Evolutionary conservation across 1,140 invertebrate species (phyloP), one percentile per base, ranked within the genome.

Genomic region (Drosophila willistoni): DNA sequence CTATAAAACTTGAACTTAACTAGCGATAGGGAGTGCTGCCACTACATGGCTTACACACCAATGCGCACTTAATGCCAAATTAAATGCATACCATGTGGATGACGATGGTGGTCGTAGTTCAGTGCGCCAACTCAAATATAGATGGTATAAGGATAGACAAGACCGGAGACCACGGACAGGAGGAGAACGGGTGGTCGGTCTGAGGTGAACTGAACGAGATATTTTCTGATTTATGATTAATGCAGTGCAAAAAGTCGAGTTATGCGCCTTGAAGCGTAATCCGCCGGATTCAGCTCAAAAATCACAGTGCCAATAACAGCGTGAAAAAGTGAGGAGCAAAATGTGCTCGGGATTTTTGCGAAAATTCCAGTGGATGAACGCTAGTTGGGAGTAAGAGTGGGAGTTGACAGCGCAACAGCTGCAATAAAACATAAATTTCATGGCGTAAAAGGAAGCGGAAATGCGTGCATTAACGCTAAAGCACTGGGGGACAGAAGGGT

Each of bases 341-440:
- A 42, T 29, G 29, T 29, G 29, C 29, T 29, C 29, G 29, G 29
- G 29, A 29, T 29, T 29, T 29, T 29, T 29, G 29, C 29, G 29
- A 29, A 29, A 29, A 29, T 29, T 29, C 29, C 7, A 29, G 29
- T 29, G 29, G 29, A 29, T 5, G 29, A 29, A 12, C 10, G 12
- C 36, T 13, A 39, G 36, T 5, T 36, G 25, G 0, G 0, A 41
- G 54, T 44, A 10, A 4, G 7, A 42, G 36, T 7, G 39, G 44
- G 51, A 36, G 14, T 6, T 25, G 61, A 36, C 36, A 55, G 51
- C 62, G 68, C 72, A 74, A 78, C 76, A 78, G 68, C 69, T 79
- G 73, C 77, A 79, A 79, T 79, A 79, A 79, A 79, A 73, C 66
- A 79, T 79, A 73, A 79, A 77, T 79, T 73, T 60, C 71, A 51